Evolutionary conservation across 1,140 invertebrate species (phyloP).

Genomic region (Neocloeon triangulifer): DNA sequence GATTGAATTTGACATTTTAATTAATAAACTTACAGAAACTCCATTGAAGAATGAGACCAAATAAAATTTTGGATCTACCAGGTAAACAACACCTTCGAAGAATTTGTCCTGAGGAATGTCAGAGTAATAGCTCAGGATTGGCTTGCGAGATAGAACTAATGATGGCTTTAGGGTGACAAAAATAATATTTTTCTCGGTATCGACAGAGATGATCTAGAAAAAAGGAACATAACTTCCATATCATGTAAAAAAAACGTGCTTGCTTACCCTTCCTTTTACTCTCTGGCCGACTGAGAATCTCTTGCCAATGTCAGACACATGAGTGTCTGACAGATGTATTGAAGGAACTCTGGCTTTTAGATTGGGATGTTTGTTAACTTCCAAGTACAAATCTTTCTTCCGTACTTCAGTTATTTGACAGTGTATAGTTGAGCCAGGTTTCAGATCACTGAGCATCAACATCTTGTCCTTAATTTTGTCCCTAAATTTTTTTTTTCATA

Average conservation of each 20-base stretch:
- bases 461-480: conserved; percentile 25
- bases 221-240: no score
- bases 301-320: conserved; percentile 12
- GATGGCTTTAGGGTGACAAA: conserved; percentile 31
- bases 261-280: conserved; percentile 26
- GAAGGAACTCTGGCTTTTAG: conserved; percentile 12
- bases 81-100: no score
- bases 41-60: no score
- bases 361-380: conserved; percentile 14
- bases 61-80: no score
- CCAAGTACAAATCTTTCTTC: conserved; percentile 10
- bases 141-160: conserved; percentile 22
- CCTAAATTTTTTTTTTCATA: no score
- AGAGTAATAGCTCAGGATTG: no score
- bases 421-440: conserved; percentile 23
- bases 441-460: conserved; percentile 22
- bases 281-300: conserved; percentile 20
- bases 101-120: no score
- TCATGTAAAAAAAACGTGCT: no score
- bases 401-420: conserved; percentile 18
- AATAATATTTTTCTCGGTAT: conserved; percentile 12
- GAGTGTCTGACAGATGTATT: no score
- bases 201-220: background rate
- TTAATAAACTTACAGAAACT: no score
- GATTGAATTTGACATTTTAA: no score